phyloP scores from a whole-genome alignment of 2,888 invertebrate species.

The Crocallis elinguaria region DNA sequence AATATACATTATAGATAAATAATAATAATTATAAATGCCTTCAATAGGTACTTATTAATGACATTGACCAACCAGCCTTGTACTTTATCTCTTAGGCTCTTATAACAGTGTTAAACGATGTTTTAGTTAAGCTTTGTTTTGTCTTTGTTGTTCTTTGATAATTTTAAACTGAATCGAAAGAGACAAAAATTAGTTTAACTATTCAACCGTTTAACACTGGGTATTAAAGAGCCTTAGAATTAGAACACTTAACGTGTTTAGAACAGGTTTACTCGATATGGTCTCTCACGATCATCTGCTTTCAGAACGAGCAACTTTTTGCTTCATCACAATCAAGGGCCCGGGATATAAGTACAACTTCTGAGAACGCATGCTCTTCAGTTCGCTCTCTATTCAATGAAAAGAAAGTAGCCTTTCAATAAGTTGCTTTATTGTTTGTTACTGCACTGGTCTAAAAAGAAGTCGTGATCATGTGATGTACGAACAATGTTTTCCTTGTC shows the following conservation, averaged over 20 bases:
- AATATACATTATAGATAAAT: too few relatives aligned
- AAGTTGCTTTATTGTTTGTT: not conserved
- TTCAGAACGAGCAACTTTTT: slow-evolving; percentile 12
- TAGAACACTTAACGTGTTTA: slow-evolving; percentile 11
- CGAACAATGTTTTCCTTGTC: too few relatives aligned
- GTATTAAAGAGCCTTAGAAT: too few relatives aligned
- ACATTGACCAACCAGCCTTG: slow-evolving; percentile 2
- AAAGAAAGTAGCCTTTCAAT: slow-evolving; percentile 3
- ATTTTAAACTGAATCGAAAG: too few relatives aligned
- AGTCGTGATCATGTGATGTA: not conserved
- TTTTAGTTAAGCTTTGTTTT: too few relatives aligned
- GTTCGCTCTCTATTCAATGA: not conserved
- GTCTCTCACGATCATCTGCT: slow-evolving; percentile 21
- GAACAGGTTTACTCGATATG: slow-evolving; percentile 23
- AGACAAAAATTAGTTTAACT: too few relatives aligned
- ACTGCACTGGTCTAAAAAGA: not conserved
- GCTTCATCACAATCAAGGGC: not conserved
- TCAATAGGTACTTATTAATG: too few relatives aligned
- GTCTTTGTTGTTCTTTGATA: too few relatives aligned
- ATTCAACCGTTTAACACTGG: too few relatives aligned
- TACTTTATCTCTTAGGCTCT: slow-evolving; percentile 16
- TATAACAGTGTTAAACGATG: too few relatives aligned
- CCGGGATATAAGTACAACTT: not conserved
- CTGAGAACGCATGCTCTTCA: not conserved
- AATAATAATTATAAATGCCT: too few relatives aligned